phyloP scores from a whole-genome alignment of 2,888 invertebrate species.

The Cenopis cana region DNA sequence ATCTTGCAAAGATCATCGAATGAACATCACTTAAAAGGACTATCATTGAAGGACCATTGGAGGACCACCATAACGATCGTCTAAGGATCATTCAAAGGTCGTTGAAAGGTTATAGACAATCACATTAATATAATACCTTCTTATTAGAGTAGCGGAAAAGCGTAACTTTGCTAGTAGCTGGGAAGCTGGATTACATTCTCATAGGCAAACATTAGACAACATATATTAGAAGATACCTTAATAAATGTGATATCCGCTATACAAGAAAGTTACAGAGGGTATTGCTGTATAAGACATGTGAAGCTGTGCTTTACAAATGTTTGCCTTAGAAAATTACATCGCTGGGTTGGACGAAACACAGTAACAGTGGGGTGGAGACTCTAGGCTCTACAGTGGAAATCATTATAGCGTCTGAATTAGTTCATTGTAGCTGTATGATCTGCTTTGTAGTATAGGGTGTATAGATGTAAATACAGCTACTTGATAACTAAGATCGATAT shows the following conservation, averaged over 20 bases:
- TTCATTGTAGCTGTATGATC: not conserved
- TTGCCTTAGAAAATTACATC: conserved; percentile 16
- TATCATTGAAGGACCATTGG: not conserved
- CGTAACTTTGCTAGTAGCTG: conserved; percentile 1
- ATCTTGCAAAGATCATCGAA: not conserved
- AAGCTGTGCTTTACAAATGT: no score
- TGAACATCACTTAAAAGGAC: not conserved
- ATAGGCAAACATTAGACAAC: not conserved
- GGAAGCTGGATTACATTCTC: conserved; percentile 15
- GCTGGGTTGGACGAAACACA: conserved; percentile 6
- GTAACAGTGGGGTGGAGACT: conserved; percentile 11
- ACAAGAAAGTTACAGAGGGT: not conserved
- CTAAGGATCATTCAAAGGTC: not conserved
- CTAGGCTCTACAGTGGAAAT: conserved; percentile 16
- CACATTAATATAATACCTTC: not conserved
- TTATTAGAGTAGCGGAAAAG: conserved; percentile 25
- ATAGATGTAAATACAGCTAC: not conserved
- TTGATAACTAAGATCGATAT: not conserved
- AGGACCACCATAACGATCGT: not conserved
- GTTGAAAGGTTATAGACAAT: not conserved
- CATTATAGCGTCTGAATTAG: not conserved
- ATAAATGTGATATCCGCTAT: not conserved
- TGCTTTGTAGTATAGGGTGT: not conserved
- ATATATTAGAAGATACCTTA: not conserved
- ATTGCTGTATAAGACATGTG: not conserved